These are phyloP conservation scores for Autographa gamma DNA, from an alignment of 2,888 invertebrate genomes.

Conservation along the genomic window DNA sequence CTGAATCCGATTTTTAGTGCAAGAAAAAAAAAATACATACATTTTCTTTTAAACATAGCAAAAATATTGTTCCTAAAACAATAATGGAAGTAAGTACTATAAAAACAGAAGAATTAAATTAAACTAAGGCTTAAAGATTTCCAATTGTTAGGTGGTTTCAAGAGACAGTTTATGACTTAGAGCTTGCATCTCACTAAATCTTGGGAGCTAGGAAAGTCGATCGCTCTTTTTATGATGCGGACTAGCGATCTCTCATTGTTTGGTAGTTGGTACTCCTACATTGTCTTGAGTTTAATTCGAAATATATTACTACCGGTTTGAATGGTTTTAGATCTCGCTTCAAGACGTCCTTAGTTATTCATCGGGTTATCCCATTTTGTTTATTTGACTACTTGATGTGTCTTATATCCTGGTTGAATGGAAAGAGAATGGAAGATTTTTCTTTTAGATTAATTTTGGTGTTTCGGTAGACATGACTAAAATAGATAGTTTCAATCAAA, in stretches of 20 bases:
- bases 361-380: background rate
- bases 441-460: too few relatives aligned
- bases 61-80: too few relatives aligned
- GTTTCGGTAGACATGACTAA: too few relatives aligned
- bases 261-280: background rate
- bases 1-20: too few relatives aligned
- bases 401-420: background rate
- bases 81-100: too few relatives aligned
- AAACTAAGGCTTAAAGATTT: too few relatives aligned
- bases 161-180: conserved; percentile 27
- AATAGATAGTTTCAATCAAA: too few relatives aligned
- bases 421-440: too few relatives aligned
- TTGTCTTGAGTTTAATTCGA: conserved; percentile 1
- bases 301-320: background rate
- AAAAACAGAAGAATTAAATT: background rate
- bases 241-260: conserved; percentile 18
- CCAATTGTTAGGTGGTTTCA: background rate
- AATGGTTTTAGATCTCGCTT: background rate
- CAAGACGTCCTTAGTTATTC: background rate
- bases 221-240: conserved; percentile 60
- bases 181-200: conserved; percentile 55
- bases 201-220: conserved; percentile 45
- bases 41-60: too few relatives aligned
- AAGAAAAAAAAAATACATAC: too few relatives aligned
- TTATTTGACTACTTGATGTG: background rate